These are phyloP conservation scores for Arion vulgaris DNA, from an alignment of 1,140 invertebrate genomes.

Conservation along the genomic window DNA sequence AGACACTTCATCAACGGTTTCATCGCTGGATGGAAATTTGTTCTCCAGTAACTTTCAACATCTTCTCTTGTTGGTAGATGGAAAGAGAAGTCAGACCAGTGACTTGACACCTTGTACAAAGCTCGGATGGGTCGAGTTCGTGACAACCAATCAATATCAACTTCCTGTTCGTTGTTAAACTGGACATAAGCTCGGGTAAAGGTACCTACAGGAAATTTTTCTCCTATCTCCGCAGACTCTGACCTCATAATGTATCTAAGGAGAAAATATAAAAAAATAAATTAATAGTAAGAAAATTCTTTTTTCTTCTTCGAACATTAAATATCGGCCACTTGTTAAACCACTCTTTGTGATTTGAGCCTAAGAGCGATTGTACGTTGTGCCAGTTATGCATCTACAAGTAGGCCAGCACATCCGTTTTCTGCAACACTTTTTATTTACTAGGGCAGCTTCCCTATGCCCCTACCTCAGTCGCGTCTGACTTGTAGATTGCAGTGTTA, in stretches of 20 bases:
- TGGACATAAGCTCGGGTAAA: conserved; percentile 67
- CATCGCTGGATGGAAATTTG: conserved; percentile 62
- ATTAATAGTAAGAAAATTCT: no score
- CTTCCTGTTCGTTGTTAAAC: conserved; percentile 60
- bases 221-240: conserved; percentile 40
- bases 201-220: conserved; percentile 52
- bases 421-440: no score
- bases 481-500: no score
- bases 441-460: no score
- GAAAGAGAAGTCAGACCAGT: conserved; percentile 69
- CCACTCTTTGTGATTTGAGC: no score
- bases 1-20: conserved; percentile 62
- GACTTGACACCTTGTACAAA: conserved; percentile 60
- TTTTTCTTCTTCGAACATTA: no score
- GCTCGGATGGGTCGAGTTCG: conserved; percentile 51
- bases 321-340: no score
- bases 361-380: no score
- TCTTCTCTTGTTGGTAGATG: conserved; percentile 66
- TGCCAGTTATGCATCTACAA: no score
- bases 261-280: not conserved
- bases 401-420: no score
- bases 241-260: conserved; percentile 39
- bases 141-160: conserved; percentile 53
- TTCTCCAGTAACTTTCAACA: conserved; percentile 64
- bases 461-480: no score